Base-by-base conservation (phyloP, 1,140 invertebrate species). In the Notospermus geniculatus region DNA sequence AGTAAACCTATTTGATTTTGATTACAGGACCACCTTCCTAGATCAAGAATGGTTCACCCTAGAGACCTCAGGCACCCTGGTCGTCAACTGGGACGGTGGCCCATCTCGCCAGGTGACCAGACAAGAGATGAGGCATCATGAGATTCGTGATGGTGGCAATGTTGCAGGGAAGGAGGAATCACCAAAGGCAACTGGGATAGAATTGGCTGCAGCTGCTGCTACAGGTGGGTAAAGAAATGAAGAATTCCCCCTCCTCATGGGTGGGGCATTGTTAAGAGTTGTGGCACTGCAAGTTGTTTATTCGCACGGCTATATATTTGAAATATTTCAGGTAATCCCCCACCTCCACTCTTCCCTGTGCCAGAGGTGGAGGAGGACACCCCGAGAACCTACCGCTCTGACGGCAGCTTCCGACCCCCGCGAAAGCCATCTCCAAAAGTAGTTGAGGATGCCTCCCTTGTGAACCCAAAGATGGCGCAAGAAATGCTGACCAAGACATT, bases 1-100 rank as follows among this genome's bases (percentile, higher is more conserved):
- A n/a, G n/a, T n/a, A n/a, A n/a, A 22, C 25, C 4, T 52, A 22
- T 22, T 27, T 52, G 5, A 22, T 27, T 52, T 22, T 7, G 19
- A 15, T 67, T 64, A 11, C 62, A 79, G 78, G 45, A 79, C 72
- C 13, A 67, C 72, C 30, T 76, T 73, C 65, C 52, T 79, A 32
- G 76, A 79, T 57, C 72, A 71, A 15, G 78, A 80, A 61, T 80
- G 78, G 78, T 79, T 80, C 63, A 71, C 74, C 4, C 72, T 77
- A 68, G 78, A 80, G 63, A 79, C 76, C 30, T 69, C 76, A 52
- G 75, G 77, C 41, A 76, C 75, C 13, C 53, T 80, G 43, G 63
- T 80, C 23, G 71, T 79, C 22, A 73, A 71, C n/a, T 74, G 75
- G 74, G 71, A 73, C 15, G 75, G 76, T n/a, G 75, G 73, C 19